Evolutionary conservation across 2,113 vertebrate species (phyloP).

Genomic region (Rhabdornis inornatus): DNA sequence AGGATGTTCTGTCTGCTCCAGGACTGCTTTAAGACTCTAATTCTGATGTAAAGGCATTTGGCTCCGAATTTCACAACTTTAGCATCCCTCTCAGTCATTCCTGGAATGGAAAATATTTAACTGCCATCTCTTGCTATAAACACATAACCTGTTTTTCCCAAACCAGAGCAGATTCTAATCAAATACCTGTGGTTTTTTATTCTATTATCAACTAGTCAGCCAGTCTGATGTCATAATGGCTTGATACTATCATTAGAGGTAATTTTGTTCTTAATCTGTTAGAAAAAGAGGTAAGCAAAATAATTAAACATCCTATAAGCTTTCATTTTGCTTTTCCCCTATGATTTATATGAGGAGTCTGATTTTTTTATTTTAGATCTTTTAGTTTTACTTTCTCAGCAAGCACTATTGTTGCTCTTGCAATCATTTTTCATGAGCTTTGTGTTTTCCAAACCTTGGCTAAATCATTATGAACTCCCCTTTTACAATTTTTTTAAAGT

Average conservation of each 20-base stretch:
- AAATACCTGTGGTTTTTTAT: background rate
- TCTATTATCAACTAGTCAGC: background rate
- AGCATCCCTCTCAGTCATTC: background rate
- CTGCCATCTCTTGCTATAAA: background rate
- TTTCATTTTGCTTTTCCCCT: background rate
- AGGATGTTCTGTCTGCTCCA: background rate
- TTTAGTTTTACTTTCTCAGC: background rate
- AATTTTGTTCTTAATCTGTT: background rate
- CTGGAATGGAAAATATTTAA: conserved; percentile 16
- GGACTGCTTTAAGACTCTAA: background rate
- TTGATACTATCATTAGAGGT: background rate
- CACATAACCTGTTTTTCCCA: background rate
- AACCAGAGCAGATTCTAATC: conserved; percentile 21
- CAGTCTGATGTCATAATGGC: background rate
- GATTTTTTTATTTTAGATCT: background rate
- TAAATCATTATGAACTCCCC: background rate
- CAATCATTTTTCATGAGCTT: background rate
- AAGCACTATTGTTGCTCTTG: background rate
- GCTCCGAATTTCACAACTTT: background rate
- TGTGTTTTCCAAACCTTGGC: background rate
- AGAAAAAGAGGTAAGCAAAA: background rate
- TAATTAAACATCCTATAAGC: background rate
- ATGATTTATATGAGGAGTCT: background rate
- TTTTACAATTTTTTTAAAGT: background rate
- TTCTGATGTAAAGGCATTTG: background rate